Base-by-base conservation (phyloP, 1,140 invertebrate genomes). In the Aphelenchoides avenae region DNA sequence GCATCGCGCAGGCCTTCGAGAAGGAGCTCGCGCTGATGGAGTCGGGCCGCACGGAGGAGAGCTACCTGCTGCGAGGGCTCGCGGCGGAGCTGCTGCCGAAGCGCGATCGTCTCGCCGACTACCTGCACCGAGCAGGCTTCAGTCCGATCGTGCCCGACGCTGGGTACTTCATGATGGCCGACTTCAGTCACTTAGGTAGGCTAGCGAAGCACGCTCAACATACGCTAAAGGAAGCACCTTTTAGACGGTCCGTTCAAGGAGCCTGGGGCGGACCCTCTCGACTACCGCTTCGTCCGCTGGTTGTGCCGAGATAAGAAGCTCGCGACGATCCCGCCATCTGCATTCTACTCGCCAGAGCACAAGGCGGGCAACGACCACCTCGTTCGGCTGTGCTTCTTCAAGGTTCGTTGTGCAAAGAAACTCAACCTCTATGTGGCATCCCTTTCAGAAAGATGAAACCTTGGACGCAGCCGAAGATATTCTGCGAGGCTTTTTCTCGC, bases 131-230 rank as follows among this genome's bases (percentile, higher is more conserved):
- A 4, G 84, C 86, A 49, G 91, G 89, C 0, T 87, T 98, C 84
- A 84, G 84, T 15, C 91, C 92, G 0, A 90, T 88, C 1, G 81
- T 96, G 41, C 94, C 94, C 0, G 88, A 97, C 47, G 92, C 89
- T 13, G 93, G 93, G 0, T 98, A 95, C 78, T 97, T 98, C 77
- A 89, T 99, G 82, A 75, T 97, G 9, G 90, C 89, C 2, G 88
- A 97, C 78, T 94, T 89, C 85, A 85, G 84, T n/a, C 79, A 83
- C 5, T 79, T 92, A 61, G 84, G 79, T 79, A 64, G 61, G 1
- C 5, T 1, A 13, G n/a, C n/a, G n/a, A n/a, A n/a, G n/a, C n/a
- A n/a, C n/a, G n/a, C n/a, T n/a, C n/a, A n/a, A n/a, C n/a, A n/a
- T n/a, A n/a, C n/a, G n/a, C n/a, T n/a, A n/a, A n/a, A n/a, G n/a